Evolutionary conservation across 2,888 invertebrate species (phyloP), one percentile per base, ranked within the genome.

Genomic region (Prenolepis imparis): DNA sequence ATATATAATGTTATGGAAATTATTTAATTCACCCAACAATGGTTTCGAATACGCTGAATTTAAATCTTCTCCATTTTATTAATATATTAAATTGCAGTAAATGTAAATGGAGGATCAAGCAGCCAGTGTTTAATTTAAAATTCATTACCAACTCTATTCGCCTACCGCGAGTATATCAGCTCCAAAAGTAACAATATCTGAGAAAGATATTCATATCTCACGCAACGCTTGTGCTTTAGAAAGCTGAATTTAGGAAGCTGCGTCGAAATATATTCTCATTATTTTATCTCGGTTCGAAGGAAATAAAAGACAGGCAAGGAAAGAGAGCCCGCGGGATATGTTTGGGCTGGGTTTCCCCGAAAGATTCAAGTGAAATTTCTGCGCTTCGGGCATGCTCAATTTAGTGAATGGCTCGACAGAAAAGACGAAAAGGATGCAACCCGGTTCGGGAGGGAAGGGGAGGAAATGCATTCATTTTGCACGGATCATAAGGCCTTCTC

Each of bases 401-500:
- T 92, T 91, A 92, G 87, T 89, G 61, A 83, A 52, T 72, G 73
- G 74, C 83, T 86, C 59, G 83, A 88, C 28, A 68, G 70, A 72
- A 68, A 68, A 70, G 70, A 77, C 66, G 84, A 85, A 86, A 85
- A 85, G 85, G 86, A 86, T 86, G 89, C 89, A 87, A 57, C 77
- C 75, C 83, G 28, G 18, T 41, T 81, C 84, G 85, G 85, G 86
- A 81, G 84, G 90, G 88, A 48, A 5, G 48, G 18, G 6, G 48
- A 48, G 18, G 48, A 2, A 52, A 90, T 91, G 91, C 90, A 93
- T 93, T 91, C 93, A 94, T 94, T 93, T 93, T 94, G 91, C 92
- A 93, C 92, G 92, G 93, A 90, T 93, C 93, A 92, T 93, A 92
- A 93, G 93, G 91, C 89, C 90, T 90, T 89, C 67, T 77, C 67